Evolutionary conservation across 2,888 invertebrate genomes (phyloP), one percentile per base, ranked within the genome.

Genomic region (Cylloceria caligata): DNA sequence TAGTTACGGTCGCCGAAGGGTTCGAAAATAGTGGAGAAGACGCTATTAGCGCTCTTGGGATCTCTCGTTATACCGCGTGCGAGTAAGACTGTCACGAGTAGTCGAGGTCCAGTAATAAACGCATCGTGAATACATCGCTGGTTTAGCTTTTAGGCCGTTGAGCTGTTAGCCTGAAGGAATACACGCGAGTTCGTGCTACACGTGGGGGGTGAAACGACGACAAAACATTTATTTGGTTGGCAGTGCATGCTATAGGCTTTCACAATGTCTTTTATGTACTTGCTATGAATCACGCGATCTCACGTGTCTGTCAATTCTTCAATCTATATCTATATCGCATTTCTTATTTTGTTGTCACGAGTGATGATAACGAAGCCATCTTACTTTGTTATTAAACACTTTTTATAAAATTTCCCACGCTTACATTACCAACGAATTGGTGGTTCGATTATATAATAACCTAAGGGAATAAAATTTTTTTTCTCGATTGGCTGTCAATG

Each of bases 71-170:
- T 36, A 13, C 27, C 11, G 24, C 30, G 30, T 3, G 11, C 69
- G 65, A 62, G 39, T 52, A 34, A 45, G 27, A 45, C 11, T 60
- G n/a, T 49, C 52, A 19, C 27, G 36, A 9, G 72, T 27, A 11
- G 34, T 62, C 39, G 65, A 57, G 42, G 60, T 77, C 68, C 62
- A 73, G 42, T 81, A 72, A 81, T 81, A 81, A 81, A 77, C 67
- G 72, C 55, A 39, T 76, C 65, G 60, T 81, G 62, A 77, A 68
- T 67, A 62, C 42, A 62, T 52, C 52, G 81, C 42, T 72, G 72
- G 47, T 42, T 67, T n/a, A 62, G 21, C 72, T 72, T 47, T 67
- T 27, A 52, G 16, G 34, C 75, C 45, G 64, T 71, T 55, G 36
- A 24, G 34, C 11, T 6, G 34, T 39, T 36, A 21, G 69, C 52